Evolutionary conservation across 2,888 invertebrate genomes (phyloP), one percentile per base, ranked within the genome.

Genomic region (Oasisia sp.): DNA sequence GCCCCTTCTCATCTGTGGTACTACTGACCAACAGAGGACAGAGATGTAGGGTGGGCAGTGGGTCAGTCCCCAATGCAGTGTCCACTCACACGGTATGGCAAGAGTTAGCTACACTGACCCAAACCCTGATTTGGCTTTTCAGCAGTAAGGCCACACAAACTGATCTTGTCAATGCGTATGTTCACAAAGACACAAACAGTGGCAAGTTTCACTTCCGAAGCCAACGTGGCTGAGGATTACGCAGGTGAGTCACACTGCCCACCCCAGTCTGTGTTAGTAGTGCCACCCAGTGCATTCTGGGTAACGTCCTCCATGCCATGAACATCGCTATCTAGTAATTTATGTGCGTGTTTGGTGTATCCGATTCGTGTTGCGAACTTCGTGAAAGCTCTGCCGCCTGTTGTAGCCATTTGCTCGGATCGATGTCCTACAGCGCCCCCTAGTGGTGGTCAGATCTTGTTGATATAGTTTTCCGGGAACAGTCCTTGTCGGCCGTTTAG

Each of bases 401-500:
- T 7, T 74, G 74, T 7, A 27, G 74, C 74, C 7, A 27, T 74
- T n/a, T 27, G 74, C 74, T 74, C n/a, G 27, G 74, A 7, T 74
- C n/a, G 3, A 74, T 74, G 74, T 19, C 74, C 74, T 74, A 27
- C 27, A n/a, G 27, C 74, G 19, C 74, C n/a, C 27, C 74, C 74
- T 74, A 27, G 27, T 74, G 27, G 27, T 89, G 19, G 27, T 74
- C 74, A 95, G 38, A 96, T 93, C 94, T 97, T 97, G 94, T 97
- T 96, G 32, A 97, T 97, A 94, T 97, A 97, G 95, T 97, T 97
- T 58, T 97, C 97, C 1, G 97, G 97, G 94, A 97, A 97, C 8
- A 97, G 96, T 11, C 97, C 97, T 93, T 97, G 97, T 94, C 97
- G 97, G 7, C 97, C 97, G 92, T 96, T 96, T 32, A 97, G 94